phyloP scores from a whole-genome alignment of 2,888 invertebrate genomes.

The Theodoxus fluviatilis region DNA sequence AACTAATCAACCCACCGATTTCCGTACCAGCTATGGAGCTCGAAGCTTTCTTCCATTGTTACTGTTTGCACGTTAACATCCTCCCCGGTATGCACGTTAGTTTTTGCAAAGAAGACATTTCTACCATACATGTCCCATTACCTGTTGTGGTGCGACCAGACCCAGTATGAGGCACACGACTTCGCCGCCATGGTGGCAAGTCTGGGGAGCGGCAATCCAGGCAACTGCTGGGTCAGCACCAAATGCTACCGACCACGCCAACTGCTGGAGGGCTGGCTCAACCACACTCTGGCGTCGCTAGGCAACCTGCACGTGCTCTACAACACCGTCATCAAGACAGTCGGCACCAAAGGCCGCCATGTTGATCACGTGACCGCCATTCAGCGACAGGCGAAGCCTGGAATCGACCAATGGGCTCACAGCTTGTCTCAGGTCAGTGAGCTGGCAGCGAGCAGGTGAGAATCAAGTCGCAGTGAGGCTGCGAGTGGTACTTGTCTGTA shows the following conservation, averaged over 20 bases:
- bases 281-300: conserved; percentile 16
- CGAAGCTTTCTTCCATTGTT: no score
- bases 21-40: no score
- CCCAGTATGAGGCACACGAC: conserved; percentile 26
- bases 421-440: conserved; percentile 22
- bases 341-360: background rate
- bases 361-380: conserved; percentile 27
- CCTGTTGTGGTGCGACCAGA: no score
- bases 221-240: conserved; percentile 34
- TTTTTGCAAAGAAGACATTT: no score
- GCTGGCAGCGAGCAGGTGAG: no score
- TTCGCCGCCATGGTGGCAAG: conserved; percentile 31
- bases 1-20: no score
- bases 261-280: conserved; percentile 30
- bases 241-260: conserved; percentile 32
- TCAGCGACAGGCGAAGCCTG: conserved; percentile 22
- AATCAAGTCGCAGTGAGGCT: no score
- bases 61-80: no score
- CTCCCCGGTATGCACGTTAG: no score
- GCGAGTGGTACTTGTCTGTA: no score
- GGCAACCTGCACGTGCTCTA: conserved; percentile 31
- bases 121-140: no score
- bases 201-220: conserved; percentile 31
- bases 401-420: conserved; percentile 23
- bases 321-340: conserved; percentile 33